Evolutionary conservation across 2,888 invertebrate species (phyloP), one percentile per base, ranked within the genome.

Genomic region (Andrena hattorfiana): DNA sequence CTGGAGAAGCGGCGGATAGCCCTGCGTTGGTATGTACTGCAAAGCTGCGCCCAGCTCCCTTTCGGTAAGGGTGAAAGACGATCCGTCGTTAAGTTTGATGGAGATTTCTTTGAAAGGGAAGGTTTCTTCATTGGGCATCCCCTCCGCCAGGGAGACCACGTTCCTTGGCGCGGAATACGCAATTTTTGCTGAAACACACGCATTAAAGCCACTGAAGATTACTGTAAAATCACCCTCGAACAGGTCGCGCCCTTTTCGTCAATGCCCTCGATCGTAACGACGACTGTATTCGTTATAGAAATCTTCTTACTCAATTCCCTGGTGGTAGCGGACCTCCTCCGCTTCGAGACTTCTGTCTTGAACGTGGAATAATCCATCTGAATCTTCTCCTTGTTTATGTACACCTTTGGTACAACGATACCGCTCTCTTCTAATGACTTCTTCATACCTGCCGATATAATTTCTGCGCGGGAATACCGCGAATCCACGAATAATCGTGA

Each of bases 11-110:
- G 93, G 93, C 8, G 94, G 94, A 60, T 92, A 96, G 95, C 97
- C 97, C 90, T 96, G 96, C 2, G 97, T 96, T 0, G 97, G 97
- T 81, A 97, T 95, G 91, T 97, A 97, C 92, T 97, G 97, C 73
- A 97, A 94, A 0, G 97, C 97, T 0, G 95, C 94, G 0, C 95
- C 95, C 85, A 97, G 94, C 68, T 96, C 95, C 60, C 94, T 93
- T 0, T 96, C 96, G 62, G 95, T 94, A 20, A 97, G 91, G 0
- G 94, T 93, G 71, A 96, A 92, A 0, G 92, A 91, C 0, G 94
- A 94, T 0, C 96, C 96, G 78, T 95, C 95, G 85, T 95, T 95
- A 77, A 96, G 93, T 78, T 95, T 95, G 54, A 97, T 91, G 32
- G 95, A 94, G n/a, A 97, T 94, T 49, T 95, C 95, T 78, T 95